Evolutionary conservation across 2,113 vertebrate species (phyloP), one percentile per base, ranked within the genome.

Genomic region (Aldabrachelys gigantea): DNA sequence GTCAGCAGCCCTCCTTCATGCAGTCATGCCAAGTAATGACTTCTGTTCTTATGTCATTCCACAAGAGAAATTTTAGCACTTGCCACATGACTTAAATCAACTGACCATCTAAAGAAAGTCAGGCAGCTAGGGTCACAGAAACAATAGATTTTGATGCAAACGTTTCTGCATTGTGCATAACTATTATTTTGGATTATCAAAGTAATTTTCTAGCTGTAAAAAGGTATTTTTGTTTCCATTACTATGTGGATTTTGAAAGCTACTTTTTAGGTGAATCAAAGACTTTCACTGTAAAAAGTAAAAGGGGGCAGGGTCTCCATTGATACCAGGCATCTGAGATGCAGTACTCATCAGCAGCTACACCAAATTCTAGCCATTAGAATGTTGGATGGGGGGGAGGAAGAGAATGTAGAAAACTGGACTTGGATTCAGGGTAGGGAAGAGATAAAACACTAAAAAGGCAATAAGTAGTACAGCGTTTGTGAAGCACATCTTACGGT

Each of bases 81-180:
- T 97, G 91, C 94, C 97, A 96, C 96, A 95, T 97, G 92, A 98
- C 95, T 97, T 98, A 96, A 97, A 97, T 97, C 97, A 97, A 90
- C 91, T 95, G 81, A 93, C 69, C 89, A 82, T 95, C 84, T 95
- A 93, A 94, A 89, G 94, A 96, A 92, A 93, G 85, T 86, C 62
- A 50, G 89, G 69, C 53, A 92, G 89, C 88, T 88, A 91, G 88
- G 82, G 89, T 96, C 96, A 95, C 54, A 52, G 59, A 91, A 96
- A 90, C 76, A 85, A 44, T 94, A 87, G 17, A 84, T 86, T 94
- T 89, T 29, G 7, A 53, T 92, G 81, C 69, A 95, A 83, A 91
- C 87, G 54, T 84, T 62, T 82, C 27, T 54, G 31, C 83, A 52
- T 87, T 85, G 52, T 76, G 3, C 69, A 91, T 87, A 72, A 38